Base-by-base conservation (phyloP, 2,113 vertebrate genomes). In the Nansenia antarctica region DNA sequence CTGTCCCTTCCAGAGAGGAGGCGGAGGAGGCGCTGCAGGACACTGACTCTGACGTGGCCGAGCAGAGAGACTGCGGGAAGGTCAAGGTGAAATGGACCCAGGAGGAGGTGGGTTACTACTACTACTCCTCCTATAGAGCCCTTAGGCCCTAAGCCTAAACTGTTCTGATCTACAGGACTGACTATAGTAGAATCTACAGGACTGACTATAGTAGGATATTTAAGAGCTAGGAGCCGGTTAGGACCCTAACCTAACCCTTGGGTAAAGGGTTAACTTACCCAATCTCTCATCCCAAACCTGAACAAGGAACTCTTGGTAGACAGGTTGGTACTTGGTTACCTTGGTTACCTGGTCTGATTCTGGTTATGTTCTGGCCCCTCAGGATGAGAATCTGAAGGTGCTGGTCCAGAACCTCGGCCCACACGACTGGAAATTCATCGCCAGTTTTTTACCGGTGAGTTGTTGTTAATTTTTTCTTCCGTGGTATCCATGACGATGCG, bases 31-130 rank as follows among this genome's bases (percentile, higher is more conserved):
- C 86, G 39, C 86, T 93, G 72, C 96, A 94, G 67, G 98, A 99
- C 62, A 93, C 94, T 0, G 97, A 99, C 60, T 94, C 93, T 0
- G 98, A 99, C 35, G 94, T 95, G 52, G 91, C 93, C 0, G 98
- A 98, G 69, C 94, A 91, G 47, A 92, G 91, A 68, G 98, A 99
- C 1, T 85, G 82, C 14, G 90, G 92, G 57, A 95, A 93, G 70
- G 94, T 94, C 42, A 98, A 97, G 85, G 94, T 98, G 77, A 99
- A 95, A 62, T 99, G 98, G 97, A 95, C 94, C 0, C 94, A 93
- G 0, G 95, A 96, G 59, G 98, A 99, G 94, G 98, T 97, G 78
- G 74, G 8, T 70, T 62, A 2, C n/a, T 49, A 7, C n/a, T n/a
- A n/a, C n/a, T n/a, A n/a, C n/a, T 22, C 15, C 39, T 18, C 39